phyloP scores from a whole-genome alignment of 2,888 invertebrate species.

The Ceriagrion tenellum region DNA sequence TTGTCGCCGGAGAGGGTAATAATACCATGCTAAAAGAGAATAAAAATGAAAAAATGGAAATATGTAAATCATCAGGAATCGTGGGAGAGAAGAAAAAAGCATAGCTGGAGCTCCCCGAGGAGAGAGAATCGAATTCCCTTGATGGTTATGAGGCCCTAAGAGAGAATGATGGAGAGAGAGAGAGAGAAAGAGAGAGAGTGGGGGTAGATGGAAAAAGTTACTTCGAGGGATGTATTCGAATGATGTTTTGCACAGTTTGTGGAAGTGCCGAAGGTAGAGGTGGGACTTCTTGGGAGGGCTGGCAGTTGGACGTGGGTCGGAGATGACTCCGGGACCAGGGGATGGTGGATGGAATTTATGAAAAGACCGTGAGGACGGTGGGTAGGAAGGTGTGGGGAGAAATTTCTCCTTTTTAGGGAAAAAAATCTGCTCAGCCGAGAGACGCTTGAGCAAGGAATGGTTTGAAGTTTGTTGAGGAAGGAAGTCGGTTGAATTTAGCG shows the following conservation, averaged over 20 bases:
- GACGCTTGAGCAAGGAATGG: not conserved
- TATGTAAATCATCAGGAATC: not conserved
- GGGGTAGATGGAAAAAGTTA: not conserved
- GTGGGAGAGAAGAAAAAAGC: not conserved
- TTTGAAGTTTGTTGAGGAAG: not conserved
- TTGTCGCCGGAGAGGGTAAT: not conserved
- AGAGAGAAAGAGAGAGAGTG: no score
- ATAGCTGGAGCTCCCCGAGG: no score
- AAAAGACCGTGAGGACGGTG: not conserved
- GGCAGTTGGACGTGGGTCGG: no score
- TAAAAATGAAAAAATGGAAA: not conserved
- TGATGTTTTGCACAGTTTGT: not conserved
- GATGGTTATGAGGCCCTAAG: not conserved
- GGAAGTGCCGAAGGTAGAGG: not conserved
- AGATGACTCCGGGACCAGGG: not conserved
- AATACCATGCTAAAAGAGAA: not conserved
- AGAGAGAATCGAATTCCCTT: not conserved
- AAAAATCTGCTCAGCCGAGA: not conserved
- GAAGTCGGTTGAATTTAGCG: not conserved
- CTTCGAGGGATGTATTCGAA: not conserved
- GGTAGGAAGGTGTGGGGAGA: no score
- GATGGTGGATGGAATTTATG: conserved; percentile 3
- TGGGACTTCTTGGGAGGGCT: not conserved
- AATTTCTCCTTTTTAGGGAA: not conserved
- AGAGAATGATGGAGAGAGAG: no score